These are phyloP conservation scores for Sturmia bella DNA, from an alignment of 2,888 invertebrate genomes.

Conservation along the genomic window DNA sequence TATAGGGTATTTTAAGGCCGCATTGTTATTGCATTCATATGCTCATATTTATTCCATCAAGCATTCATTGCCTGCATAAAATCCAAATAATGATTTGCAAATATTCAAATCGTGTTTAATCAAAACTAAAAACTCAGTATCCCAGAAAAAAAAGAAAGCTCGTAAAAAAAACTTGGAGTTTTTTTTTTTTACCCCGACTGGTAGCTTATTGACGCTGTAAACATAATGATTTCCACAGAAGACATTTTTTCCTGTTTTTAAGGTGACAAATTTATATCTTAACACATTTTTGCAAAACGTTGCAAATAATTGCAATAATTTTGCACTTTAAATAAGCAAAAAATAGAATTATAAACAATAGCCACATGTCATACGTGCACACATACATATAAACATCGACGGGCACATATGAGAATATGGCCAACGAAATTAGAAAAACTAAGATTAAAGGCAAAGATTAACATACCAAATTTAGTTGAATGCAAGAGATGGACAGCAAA, in stretches of 20 bases:
- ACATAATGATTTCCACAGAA: slow-evolving; percentile 66
- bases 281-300: slow-evolving; percentile 64
- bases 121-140: slow-evolving; percentile 62
- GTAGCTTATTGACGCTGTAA: slow-evolving; percentile 59
- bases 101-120: slow-evolving; percentile 69
- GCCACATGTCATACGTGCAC: slow-evolving; percentile 19
- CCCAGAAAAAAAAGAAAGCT: slow-evolving; percentile 33
- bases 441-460: slow-evolving; percentile 43
- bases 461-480: slow-evolving; percentile 64
- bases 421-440: slow-evolving; percentile 37
- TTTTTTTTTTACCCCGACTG: slow-evolving; percentile 38
- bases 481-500: slow-evolving; percentile 10
- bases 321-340: slow-evolving; percentile 63
- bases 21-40: neutral
- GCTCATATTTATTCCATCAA: slow-evolving; percentile 2
- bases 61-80: slow-evolving; percentile 14
- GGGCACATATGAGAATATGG: slow-evolving; percentile 61
- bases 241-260: slow-evolving; percentile 47
- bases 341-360: neutral
- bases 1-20: slow-evolving; percentile 11
- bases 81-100: slow-evolving; percentile 57
- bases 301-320: slow-evolving; percentile 68
- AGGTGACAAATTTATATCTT: slow-evolving; percentile 69
- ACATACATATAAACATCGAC: slow-evolving; percentile 40
- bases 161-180: slow-evolving; percentile 57